Evolutionary conservation across 2,797 vertebrate genomes (phyloP), one percentile per base, ranked within the genome.

Genomic region (Xenentodon cancila): DNA sequence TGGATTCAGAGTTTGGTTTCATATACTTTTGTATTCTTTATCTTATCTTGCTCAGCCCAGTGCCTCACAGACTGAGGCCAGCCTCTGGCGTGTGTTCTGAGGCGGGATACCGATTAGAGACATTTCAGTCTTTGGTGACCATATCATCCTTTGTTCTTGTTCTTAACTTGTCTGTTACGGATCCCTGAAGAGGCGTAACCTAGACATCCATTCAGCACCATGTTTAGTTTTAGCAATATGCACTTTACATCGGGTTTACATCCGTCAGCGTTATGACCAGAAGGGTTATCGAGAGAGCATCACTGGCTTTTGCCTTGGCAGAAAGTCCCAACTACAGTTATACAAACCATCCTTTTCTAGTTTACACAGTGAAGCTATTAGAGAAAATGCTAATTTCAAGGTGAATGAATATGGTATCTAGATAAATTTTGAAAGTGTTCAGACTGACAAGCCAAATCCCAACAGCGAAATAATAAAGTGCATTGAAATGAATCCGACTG

Each of bases 401-500:
- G 86, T 78, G 79, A 82, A 78, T 71, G 74, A 82, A 73, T 77
- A 68, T 62, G 75, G 42, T 57, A 56, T 68, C 42, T 2, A 71
- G 79, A 84, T 74, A 43, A 77, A 84, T 57, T 76, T n/a, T 50
- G 52, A 65, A 75, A 67, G 69, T 62, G 73, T 58, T 80, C 57
- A 42, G 79, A 88, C 59, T 84, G 82, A 84, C 71, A 64, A 20
- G 53, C 37, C 54, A 63, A 69, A 74, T 72, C 79, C 77, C 77
- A 75, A 66, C 71, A 64, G 79, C 71, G 73, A 54, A 37, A 66
- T 75, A 75, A 83, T 78, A 59, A 81, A 82, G 71, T 70, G 84
- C 84, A 82, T 84, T 85, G 68, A 86, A 75, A 90, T 86, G 76
- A 83, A 81, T 86, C 70, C 67, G 80, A 77, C 69, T 60, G 73